Evolutionary conservation across 2,113 vertebrate species (phyloP).

Genomic region (Tragelaphus scriptus): DNA sequence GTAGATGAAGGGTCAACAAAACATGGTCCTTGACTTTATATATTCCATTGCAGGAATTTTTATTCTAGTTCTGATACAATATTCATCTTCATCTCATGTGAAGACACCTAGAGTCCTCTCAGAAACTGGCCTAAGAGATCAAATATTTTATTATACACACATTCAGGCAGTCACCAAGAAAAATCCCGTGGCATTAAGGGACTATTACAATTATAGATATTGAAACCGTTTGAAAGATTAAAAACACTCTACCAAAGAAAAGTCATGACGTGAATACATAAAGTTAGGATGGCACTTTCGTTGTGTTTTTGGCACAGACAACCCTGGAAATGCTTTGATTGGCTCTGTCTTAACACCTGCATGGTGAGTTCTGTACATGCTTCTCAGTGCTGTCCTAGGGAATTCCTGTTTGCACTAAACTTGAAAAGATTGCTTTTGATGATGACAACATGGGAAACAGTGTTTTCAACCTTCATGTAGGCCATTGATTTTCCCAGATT

Average conservation of each 20-base stretch:
- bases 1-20: background rate
- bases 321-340: background rate
- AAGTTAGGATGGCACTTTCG: background rate
- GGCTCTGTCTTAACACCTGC: background rate
- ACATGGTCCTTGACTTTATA: background rate
- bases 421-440: background rate
- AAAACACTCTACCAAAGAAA: background rate
- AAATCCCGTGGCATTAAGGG: background rate
- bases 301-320: background rate
- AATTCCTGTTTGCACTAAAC: background rate
- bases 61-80: constrained; percentile 25
- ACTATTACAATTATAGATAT: background rate
- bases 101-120: background rate
- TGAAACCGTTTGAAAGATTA: background rate
- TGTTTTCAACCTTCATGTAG: background rate
- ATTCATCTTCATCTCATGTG: background rate
- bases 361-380: background rate
- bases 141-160: background rate
- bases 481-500: background rate
- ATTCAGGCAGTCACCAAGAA: background rate
- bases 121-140: background rate
- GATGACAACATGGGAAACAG: background rate
- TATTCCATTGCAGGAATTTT: background rate
- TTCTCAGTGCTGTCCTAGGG: background rate
- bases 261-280: background rate